Evolutionary conservation across 2,113 vertebrate genomes (phyloP).

Genomic region (Mesembrinibis cayennensis): DNA sequence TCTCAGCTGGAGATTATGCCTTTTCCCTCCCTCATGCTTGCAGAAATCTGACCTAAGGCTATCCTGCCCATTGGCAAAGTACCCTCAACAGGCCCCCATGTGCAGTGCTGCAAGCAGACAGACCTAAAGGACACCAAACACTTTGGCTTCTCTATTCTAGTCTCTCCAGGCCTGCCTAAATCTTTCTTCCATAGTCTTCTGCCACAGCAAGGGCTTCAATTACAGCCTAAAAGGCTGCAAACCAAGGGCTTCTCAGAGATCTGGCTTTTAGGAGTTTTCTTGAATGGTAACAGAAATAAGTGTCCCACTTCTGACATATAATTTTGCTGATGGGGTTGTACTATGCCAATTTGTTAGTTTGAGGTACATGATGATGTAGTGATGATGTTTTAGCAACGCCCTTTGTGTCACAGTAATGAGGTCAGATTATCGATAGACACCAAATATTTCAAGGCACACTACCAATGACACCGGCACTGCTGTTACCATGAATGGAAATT

Average conservation of each 20-base stretch:
- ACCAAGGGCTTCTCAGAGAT: neutral
- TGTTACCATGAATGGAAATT: neutral
- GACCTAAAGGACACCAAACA: neutral
- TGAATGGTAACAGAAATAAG: neutral
- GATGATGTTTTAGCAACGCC: neutral
- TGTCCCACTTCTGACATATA: neutral
- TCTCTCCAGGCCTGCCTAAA: neutral
- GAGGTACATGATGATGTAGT: neutral
- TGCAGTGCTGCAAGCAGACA: neutral
- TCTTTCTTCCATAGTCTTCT: neutral
- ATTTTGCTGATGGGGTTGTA: neutral
- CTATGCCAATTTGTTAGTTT: neutral
- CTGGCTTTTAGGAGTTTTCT: neutral
- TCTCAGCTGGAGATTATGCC: neutral
- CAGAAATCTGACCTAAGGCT: neutral
- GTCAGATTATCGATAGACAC: neutral
- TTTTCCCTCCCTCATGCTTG: neutral
- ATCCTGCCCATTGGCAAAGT: neutral
- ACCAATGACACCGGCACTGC: neutral
- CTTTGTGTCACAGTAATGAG: neutral
- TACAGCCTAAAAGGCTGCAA: neutral
- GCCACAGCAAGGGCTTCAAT: neutral
- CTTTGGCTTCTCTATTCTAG: neutral
- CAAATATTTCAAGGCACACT: neutral
- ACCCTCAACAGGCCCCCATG: accelerated